phyloP scores from a whole-genome alignment of 2,888 invertebrate genomes.

The Mimas tiliae region DNA sequence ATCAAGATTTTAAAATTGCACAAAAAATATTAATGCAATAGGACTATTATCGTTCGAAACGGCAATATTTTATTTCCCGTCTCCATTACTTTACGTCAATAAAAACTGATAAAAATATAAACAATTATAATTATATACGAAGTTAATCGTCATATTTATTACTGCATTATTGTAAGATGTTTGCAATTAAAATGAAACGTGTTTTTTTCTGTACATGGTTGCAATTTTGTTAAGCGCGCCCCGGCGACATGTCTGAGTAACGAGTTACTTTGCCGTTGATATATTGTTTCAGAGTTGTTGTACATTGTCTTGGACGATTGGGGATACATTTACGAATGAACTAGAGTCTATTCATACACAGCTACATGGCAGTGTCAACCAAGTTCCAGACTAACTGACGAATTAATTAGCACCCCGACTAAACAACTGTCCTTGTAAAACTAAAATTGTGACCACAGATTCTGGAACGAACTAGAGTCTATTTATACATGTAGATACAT shows the following conservation, averaged over 20 bases:
- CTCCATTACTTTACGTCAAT: conserved; percentile 15
- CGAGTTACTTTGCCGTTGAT: conserved; percentile 20
- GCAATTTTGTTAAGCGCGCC: conserved; percentile 23
- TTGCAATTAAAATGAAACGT: conserved; percentile 15
- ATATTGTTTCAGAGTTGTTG: conserved; percentile 22
- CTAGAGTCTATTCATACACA: background rate
- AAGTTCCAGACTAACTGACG: too few species aligned
- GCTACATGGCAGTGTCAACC: background rate
- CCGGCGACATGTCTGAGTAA: conserved; percentile 22
- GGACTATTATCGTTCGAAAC: background rate
- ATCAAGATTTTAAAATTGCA: conserved; percentile 5
- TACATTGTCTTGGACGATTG: background rate
- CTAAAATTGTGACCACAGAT: too few species aligned
- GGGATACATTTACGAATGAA: background rate
- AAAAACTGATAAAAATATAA: conserved; percentile 1
- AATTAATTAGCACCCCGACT: too few species aligned
- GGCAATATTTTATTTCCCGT: background rate
- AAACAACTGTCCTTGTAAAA: too few species aligned
- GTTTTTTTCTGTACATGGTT: conserved; percentile 11
- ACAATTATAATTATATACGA: conserved; percentile 6
- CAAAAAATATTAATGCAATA: conserved; percentile 5
- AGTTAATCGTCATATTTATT: conserved; percentile 29
- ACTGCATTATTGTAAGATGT: conserved; percentile 12
- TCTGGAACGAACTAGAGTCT: too few species aligned
- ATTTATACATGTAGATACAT: too few species aligned